Evolutionary conservation across 2,113 vertebrate genomes (phyloP).

Genomic region (Litocranius walleri): DNA sequence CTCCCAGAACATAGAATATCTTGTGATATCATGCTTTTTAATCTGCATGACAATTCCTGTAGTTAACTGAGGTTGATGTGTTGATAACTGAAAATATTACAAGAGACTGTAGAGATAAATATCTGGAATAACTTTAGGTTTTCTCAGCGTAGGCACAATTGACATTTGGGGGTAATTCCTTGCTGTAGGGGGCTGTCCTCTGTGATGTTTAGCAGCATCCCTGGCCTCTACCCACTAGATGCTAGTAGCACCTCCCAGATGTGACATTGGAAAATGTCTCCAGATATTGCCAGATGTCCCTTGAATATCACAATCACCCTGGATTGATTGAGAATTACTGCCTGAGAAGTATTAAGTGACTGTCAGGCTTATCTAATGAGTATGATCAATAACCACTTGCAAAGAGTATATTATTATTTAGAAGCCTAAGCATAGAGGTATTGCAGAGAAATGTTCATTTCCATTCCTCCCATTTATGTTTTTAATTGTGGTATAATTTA

Average conservation of each 20-base stretch:
- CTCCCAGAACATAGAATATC: neutral
- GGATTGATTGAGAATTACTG: neutral
- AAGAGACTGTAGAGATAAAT: neutral
- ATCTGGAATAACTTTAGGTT: neutral
- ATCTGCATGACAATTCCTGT: neutral
- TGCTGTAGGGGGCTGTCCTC: neutral
- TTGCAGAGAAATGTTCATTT: neutral
- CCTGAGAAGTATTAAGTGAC: neutral
- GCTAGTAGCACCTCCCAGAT: neutral
- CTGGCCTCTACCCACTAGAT: neutral
- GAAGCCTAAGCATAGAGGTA: accelerated
- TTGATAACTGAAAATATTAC: neutral
- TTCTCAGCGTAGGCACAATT: accelerated
- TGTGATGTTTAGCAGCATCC: neutral
- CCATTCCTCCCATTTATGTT: neutral
- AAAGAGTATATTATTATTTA: neutral
- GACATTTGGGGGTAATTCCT: neutral
- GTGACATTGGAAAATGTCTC: neutral
- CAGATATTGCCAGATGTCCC: neutral
- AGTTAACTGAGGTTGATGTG: neutral
- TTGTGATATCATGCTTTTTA: neutral
- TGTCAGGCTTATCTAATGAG: neutral
- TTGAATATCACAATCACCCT: neutral
- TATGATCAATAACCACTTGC: neutral
- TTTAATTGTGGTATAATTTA: neutral